Conservation (phyloP, 2,113 vertebrate genomes). For the Bettongia penicillata region DNA sequence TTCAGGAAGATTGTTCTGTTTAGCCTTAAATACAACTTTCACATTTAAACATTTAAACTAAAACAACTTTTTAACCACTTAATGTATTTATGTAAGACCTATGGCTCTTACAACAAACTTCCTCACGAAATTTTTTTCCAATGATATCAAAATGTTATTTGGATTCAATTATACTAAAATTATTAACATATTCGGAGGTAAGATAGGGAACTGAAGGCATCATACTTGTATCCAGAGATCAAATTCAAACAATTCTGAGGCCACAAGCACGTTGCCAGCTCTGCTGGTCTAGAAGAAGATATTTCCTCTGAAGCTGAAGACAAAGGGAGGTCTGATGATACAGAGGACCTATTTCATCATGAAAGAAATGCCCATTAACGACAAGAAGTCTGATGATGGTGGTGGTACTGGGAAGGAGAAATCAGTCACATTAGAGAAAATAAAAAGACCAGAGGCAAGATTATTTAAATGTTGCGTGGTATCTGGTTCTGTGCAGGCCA, state of each 20-base stretch:
- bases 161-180: no score
- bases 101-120: no score
- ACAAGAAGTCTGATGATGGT: conserved; percentile 86
- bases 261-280: no score
- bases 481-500: conserved; percentile 98
- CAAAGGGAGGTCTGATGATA: conserved; percentile 88
- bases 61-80: no score
- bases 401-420: conserved; percentile 87
- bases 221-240: no score
- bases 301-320: conserved; percentile 87
- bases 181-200: no score
- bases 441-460: conserved; percentile 91
- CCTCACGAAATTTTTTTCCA: no score
- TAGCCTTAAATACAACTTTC: not conserved
- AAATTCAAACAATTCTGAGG: no score
- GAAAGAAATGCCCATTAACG: conserved; percentile 86
- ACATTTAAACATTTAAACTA: not conserved
- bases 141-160: no score
- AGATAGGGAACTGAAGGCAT: no score
- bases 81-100: no score
- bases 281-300: conserved; percentile 78
- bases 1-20: not conserved
- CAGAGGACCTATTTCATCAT: conserved; percentile 87
- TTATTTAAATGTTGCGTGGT: conserved; percentile 94
- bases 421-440: conserved; percentile 88